A percentile compares a stretch with the other conserved stretches of the same genome.
Evolutionary conservation across 2,113 vertebrate genomes (phyloP).

Genomic region (Dolichotis patagonum): DNA sequence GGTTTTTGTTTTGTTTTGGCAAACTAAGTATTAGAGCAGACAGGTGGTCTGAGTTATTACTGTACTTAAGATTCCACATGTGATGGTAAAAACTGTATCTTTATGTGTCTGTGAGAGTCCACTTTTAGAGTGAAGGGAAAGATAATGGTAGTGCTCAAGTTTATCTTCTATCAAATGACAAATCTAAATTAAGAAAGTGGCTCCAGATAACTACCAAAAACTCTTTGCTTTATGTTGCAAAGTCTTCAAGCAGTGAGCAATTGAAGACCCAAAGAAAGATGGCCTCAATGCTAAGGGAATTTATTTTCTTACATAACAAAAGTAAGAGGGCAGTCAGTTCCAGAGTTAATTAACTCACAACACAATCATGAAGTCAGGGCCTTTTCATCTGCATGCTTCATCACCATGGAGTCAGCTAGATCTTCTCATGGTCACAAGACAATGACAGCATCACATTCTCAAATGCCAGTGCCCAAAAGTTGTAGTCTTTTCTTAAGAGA

Average conservation of each 20-base stretch:
- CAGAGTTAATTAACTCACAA: neutral
- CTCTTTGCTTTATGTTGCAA: constrained; percentile 28
- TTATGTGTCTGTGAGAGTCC: neutral
- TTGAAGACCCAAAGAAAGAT: neutral
- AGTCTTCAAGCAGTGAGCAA: neutral
- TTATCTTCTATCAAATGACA: constrained; percentile 12
- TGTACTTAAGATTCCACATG: neutral
- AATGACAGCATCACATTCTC: constrained; percentile 52
- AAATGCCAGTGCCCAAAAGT: neutral
- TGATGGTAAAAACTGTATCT: neutral
- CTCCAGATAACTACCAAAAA: neutral
- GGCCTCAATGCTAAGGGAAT: neutral
- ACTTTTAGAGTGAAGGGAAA: neutral
- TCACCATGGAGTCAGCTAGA: neutral
- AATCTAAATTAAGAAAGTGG: neutral
- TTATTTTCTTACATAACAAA: constrained; percentile 17
- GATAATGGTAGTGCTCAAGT: neutral
- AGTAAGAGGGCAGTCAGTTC: neutral
- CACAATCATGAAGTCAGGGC: neutral
- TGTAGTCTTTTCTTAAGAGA: constrained; percentile 20
- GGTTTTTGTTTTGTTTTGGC: neutral
- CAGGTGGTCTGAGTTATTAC: neutral
- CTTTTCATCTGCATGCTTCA: constrained; percentile 36
- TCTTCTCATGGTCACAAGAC: constrained; percentile 54
- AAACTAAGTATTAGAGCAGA: neutral